Evolutionary conservation across 2,797 vertebrate species (phyloP).

Genomic region (Leuciscus waleckii): DNA sequence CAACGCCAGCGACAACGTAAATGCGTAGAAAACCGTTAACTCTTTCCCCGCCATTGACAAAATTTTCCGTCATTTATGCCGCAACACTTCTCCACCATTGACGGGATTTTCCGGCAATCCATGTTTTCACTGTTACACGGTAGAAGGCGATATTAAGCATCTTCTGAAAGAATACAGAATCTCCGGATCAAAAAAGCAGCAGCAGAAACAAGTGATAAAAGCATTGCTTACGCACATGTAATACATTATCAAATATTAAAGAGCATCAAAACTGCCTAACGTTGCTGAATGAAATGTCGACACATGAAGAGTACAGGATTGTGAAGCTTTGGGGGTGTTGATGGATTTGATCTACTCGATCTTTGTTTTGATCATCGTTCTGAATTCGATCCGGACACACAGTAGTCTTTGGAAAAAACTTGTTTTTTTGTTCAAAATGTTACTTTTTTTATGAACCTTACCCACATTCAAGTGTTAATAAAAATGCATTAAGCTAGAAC

Average conservation of each 20-base stretch:
- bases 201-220: neutral
- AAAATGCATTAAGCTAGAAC: neutral
- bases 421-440: neutral
- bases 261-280: neutral
- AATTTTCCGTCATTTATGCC: no score
- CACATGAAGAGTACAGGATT: neutral
- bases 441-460: neutral
- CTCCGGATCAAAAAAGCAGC: neutral
- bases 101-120: no score
- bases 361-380: neutral
- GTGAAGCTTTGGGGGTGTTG: neutral
- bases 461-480: neutral
- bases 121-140: no score
- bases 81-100: no score
- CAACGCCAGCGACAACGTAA: no score
- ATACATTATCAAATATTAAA: neutral
- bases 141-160: neutral
- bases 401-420: neutral
- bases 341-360: neutral
- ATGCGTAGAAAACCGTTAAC: no score
- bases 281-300: neutral
- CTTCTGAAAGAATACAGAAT: no score
- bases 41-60: no score
- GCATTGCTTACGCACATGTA: neutral
- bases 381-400: neutral